A percentile compares a stretch with the other conserved stretches of the same genome.
Evolutionary conservation across 1,140 invertebrate species (phyloP).

Genomic region (Phocides pigmalion): DNA sequence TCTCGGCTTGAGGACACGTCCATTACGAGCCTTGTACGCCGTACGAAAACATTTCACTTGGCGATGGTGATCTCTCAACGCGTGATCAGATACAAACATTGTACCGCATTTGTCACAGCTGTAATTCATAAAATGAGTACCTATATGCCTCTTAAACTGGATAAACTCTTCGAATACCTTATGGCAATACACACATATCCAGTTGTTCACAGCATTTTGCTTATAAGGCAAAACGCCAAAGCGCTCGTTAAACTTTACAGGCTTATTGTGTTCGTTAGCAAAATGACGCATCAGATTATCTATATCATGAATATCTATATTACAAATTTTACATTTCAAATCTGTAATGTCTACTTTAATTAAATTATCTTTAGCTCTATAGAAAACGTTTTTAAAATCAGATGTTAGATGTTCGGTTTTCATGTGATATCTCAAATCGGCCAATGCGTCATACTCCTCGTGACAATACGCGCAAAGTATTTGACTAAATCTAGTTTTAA

Average conservation of each 20-base stretch:
- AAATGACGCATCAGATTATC: slow-evolving; percentile 69
- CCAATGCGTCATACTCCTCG: slow-evolving; percentile 61
- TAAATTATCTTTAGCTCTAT: slow-evolving; percentile 69
- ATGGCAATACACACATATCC: slow-evolving; percentile 68
- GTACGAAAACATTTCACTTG: slow-evolving; percentile 72
- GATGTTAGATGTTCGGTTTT: slow-evolving; percentile 56
- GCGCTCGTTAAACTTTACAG: slow-evolving; percentile 66
- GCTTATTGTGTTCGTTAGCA: slow-evolving; percentile 59
- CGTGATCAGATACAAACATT: slow-evolving; percentile 65
- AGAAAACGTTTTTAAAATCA: slow-evolving; percentile 72
- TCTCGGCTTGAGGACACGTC: slow-evolving; percentile 58
- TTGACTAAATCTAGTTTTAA: slow-evolving; percentile 74
- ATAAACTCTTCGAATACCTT: slow-evolving; percentile 58
- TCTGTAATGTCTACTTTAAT: slow-evolving; percentile 73
- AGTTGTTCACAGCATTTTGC: slow-evolving; percentile 53
- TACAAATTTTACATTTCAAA: slow-evolving; percentile 69
- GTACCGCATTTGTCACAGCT: slow-evolving; percentile 75
- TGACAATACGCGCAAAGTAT: slow-evolving; percentile 74
- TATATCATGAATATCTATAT: slow-evolving; percentile 53
- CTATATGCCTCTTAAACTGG: slow-evolving; percentile 67
- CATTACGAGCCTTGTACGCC: slow-evolving; percentile 69
- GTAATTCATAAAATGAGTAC: slow-evolving; percentile 70
- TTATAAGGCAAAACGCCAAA: slow-evolving; percentile 73
- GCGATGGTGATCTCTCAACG: slow-evolving; percentile 62
- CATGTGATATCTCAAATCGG: slow-evolving; percentile 61